Conservation (phyloP, 2,113 vertebrate species). For the Chaetorhynchus papuensis region DNA sequence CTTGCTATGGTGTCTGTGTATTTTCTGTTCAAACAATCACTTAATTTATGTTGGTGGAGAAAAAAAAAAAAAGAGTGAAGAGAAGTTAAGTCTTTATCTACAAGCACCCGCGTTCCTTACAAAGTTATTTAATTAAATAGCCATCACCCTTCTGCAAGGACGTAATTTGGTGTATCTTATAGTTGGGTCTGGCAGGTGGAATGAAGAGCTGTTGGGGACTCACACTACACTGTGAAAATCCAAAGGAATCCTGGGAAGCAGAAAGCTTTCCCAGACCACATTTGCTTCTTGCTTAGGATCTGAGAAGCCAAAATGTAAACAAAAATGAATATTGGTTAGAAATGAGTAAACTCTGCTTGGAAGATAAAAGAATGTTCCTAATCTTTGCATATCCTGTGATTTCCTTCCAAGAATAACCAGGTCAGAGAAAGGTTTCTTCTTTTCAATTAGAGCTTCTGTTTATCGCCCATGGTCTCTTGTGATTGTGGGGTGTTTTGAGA, state of each 20-base stretch:
- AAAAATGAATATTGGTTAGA: not conserved
- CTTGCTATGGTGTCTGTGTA: not conserved
- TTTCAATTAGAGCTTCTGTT: not conserved
- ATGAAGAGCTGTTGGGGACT: not conserved
- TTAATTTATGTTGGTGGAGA: not conserved
- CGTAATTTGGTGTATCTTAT: not conserved
- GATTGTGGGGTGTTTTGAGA: not conserved
- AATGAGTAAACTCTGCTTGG: not conserved
- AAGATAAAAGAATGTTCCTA: not conserved
- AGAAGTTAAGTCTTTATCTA: not conserved
- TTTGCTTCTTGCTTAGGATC: not conserved
- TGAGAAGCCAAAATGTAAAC: not conserved
- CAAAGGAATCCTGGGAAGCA: not conserved
- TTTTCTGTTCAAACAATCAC: not conserved
- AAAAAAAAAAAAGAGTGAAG: not conserved
- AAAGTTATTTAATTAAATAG: not conserved
- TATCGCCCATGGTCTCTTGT: not conserved
- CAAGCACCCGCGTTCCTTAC: not conserved
- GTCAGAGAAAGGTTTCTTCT: not conserved
- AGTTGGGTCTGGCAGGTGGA: not conserved
- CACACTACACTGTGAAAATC: not conserved
- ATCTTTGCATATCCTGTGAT: not conserved
- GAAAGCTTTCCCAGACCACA: not conserved
- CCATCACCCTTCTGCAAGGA: not conserved
- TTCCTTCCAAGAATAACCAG: not conserved